Evolutionary conservation across 2,797 vertebrate species (phyloP).

Genomic region (Pangasius larnaudii): DNA sequence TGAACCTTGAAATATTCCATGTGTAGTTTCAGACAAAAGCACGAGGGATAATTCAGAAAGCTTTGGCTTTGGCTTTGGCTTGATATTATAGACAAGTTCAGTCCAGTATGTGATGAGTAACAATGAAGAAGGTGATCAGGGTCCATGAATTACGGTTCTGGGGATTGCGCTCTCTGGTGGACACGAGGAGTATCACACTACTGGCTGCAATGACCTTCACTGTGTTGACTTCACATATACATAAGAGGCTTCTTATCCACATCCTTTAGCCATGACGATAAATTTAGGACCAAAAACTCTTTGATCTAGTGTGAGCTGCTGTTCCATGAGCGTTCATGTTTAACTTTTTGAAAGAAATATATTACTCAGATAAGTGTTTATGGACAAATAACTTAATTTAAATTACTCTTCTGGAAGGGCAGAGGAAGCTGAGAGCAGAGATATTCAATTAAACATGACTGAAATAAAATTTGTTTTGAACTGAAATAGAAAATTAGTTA

Average conservation of each 20-base stretch:
- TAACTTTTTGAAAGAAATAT: background rate
- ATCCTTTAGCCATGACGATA: background rate
- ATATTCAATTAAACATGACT: no score
- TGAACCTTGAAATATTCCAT: background rate
- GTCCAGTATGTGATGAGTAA: background rate
- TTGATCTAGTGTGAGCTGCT: background rate
- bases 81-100: background rate
- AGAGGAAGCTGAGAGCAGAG: background rate
- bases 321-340: background rate
- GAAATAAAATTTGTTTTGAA: background rate
- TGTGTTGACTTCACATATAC: background rate
- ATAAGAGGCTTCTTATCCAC: background rate
- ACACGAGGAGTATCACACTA: background rate
- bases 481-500: background rate
- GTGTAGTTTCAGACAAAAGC: background rate
- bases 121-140: background rate
- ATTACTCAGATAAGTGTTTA: background rate
- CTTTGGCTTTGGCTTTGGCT: background rate
- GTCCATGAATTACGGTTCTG: background rate
- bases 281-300: background rate
- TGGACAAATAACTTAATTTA: background rate
- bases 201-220: background rate
- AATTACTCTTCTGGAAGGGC: background rate
- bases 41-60: background rate
- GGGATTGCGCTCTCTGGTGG: conserved; percentile 1